Base-by-base conservation (phyloP, 2,888 invertebrate genomes). In the Polyommatus icarus region DNA sequence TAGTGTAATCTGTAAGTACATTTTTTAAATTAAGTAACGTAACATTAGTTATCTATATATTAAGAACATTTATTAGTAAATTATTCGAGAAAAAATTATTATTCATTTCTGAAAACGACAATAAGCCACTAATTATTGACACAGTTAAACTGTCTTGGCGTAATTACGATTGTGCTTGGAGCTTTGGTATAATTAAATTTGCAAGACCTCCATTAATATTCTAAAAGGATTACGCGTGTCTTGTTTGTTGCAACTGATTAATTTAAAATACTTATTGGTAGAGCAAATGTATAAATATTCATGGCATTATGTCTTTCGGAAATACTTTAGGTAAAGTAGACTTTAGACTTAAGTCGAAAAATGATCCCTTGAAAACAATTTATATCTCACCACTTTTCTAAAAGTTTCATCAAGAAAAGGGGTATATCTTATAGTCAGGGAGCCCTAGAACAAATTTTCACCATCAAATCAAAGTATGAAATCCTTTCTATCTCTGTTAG, bases 131-230 rank as follows among this genome's bases (percentile, higher is more conserved):
- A 29, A 61, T 61, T 61, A 61, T 61, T 29, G 61, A 61, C 61
- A 12, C 61, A 61, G 61, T 59, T 59, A 59, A 24, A 24, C 20
- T 59, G 3, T 59, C 59, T 59, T 59, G 12, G 12, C 24, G 24
- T 61, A 61, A 61, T 10, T 61, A 61, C 10, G 24, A 24, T 29
- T 24, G 61, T 24, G 3, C 24, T 61, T 4, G 61, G 24, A 61
- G 61, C 61, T 61, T 24, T 61, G n/a, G 10, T 59, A n/a, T 61
- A 61, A 61, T 61, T 24, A 61, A 61, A 24, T 61, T 29, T 61
- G 61, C 61, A 61, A 20, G 24, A 61, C 24, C 12, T 61, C 4
- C 24, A 12, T 61, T 12, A 20, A 59, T 24, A 61, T 24, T 20
- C 24, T 61, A 5, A 24, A 61, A 24, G 61, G 24, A 61, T 59